These are phyloP conservation scores for Psophia crepitans DNA, from an alignment of 2,113 vertebrate genomes.

Conservation along the genomic window DNA sequence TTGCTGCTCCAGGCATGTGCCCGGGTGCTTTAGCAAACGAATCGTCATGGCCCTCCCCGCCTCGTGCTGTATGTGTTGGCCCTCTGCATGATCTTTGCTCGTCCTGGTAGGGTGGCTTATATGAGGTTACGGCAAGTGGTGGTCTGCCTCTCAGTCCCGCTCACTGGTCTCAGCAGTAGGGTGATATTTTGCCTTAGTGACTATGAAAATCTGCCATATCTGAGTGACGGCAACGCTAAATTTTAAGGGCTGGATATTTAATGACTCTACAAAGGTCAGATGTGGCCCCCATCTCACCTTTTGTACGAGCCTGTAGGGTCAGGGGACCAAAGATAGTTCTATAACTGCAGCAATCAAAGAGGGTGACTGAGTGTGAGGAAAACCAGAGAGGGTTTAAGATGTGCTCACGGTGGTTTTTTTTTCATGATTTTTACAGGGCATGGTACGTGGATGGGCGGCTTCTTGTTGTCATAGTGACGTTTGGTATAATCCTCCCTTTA, in stretches of 20 bases:
- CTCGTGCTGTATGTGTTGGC: neutral
- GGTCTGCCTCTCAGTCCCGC: neutral
- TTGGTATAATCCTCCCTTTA: conserved; percentile 88
- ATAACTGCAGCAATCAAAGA: neutral
- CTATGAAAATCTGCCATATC: neutral
- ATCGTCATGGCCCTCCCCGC: neutral
- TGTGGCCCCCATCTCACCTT: neutral
- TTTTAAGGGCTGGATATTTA: neutral
- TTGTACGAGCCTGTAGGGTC: neutral
- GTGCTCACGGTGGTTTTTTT: neutral
- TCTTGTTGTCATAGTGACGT: conserved; percentile 86
- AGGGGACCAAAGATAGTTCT: neutral
- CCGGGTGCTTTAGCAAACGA: neutral
- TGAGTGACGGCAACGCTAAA: neutral
- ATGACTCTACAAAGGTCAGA: neutral
- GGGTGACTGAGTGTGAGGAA: neutral
- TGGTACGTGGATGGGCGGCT: conserved; percentile 91
- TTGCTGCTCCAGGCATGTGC: neutral
- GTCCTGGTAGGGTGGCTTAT: neutral
- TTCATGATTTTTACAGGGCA: conserved; percentile 74
- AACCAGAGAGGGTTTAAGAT: neutral
- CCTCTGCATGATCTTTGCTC: neutral
- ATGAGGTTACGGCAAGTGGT: neutral
- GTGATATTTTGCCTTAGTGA: neutral
- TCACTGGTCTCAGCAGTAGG: neutral